phyloP scores from a whole-genome alignment of 2,888 invertebrate species.

The Antheraea yamamai region DNA sequence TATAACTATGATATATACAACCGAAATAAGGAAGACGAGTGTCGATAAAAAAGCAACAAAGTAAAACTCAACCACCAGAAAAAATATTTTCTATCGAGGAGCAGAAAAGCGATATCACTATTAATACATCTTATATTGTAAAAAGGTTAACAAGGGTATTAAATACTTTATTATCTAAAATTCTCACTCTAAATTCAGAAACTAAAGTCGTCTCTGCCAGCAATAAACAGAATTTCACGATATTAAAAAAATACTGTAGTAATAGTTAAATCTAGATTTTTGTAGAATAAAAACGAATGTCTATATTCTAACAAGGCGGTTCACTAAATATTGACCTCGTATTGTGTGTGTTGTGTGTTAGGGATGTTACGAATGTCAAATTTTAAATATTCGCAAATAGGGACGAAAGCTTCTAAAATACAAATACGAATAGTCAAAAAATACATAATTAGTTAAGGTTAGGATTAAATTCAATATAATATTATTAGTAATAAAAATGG shows the following conservation, averaged over 20 bases:
- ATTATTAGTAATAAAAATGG: too few relatives aligned
- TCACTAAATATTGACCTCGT: background rate
- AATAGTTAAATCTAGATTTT: background rate
- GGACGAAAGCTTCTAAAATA: too few relatives aligned
- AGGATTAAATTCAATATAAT: background rate
- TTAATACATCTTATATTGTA: background rate
- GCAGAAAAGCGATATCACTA: background rate
- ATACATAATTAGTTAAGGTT: background rate
- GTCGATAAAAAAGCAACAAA: background rate
- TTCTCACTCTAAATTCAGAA: constrained; percentile 7
- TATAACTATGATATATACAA: background rate
- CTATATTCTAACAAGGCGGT: background rate
- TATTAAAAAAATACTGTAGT: constrained; percentile 1
- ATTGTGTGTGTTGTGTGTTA: background rate
- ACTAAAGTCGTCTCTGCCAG: background rate
- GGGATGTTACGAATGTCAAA: too few relatives aligned
- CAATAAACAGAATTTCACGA: background rate
- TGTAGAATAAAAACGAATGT: background rate
- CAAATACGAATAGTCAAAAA: too few relatives aligned
- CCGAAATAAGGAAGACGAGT: constrained; percentile 1
- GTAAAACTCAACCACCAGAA: background rate
- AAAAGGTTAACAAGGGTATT: background rate
- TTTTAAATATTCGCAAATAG: too few relatives aligned
- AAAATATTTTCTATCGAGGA: background rate
- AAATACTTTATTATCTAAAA: constrained; percentile 7